phyloP scores from a whole-genome alignment of 2,888 invertebrate genomes.

The Holacanthella duospinosa region DNA sequence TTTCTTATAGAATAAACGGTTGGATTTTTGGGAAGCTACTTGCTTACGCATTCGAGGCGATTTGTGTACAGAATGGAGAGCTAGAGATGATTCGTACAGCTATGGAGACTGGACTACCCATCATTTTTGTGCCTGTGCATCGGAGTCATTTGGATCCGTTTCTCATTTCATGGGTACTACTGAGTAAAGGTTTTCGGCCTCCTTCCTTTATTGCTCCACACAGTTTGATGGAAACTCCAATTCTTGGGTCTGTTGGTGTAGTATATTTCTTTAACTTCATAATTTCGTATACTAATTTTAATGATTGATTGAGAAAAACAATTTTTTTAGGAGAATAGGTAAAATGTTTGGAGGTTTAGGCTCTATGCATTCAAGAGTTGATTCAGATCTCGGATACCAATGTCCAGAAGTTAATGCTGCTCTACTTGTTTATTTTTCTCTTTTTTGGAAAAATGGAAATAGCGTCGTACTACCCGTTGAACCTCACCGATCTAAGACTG shows the following conservation, averaged over 20 bases:
- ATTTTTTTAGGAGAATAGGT: constrained; percentile 1
- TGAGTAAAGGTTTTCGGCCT: constrained; percentile 13
- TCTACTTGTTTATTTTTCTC: constrained; percentile 8
- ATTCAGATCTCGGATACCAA: background rate
- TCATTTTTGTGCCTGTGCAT: constrained; percentile 48
- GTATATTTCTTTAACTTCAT: background rate
- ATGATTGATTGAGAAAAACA: too few relatives aligned
- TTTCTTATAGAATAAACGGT: constrained; percentile 8
- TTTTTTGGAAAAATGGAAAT: constrained; percentile 14
- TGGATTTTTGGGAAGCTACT: constrained; percentile 40
- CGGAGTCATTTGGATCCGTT: constrained; percentile 45
- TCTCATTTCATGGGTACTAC: constrained; percentile 18
- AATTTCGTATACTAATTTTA: background rate
- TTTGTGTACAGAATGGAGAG: constrained; percentile 43
- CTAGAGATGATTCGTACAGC: constrained; percentile 41
- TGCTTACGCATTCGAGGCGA: constrained; percentile 39
- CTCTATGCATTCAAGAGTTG: background rate
- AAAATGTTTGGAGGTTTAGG: constrained; percentile 8
- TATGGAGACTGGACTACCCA: constrained; percentile 42
- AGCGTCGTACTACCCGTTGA: constrained; percentile 17
- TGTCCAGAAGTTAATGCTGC: constrained; percentile 9
- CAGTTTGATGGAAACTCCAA: background rate
- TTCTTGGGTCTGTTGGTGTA: background rate
- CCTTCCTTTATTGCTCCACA: constrained; percentile 16
- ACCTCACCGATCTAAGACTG: constrained; percentile 15